A percentile compares a stretch with the other conserved stretches of the same genome.
These are phyloP conservation scores for Botrylloides violaceus DNA, from an alignment of 23 tunicate genomes.

Conservation along the genomic window DNA sequence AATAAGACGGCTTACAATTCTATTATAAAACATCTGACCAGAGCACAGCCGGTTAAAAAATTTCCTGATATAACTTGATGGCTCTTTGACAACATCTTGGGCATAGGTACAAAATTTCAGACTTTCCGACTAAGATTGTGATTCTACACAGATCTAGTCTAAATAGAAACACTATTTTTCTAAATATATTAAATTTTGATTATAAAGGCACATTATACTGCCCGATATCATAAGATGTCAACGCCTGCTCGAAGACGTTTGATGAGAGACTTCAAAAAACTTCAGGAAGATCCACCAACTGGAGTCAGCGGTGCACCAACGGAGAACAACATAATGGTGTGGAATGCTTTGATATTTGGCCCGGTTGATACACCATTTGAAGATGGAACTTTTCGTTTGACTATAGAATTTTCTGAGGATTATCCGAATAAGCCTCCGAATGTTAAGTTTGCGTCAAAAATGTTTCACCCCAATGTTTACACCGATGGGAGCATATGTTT, in stretches of 20 bases:
- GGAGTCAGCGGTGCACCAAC: slow-evolving; percentile 31
- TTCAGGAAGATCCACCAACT: slow-evolving; percentile 42
- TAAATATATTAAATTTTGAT: no score
- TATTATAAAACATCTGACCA: no score
- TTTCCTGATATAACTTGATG: no score
- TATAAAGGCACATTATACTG: no score
- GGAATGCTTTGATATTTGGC: slow-evolving; percentile 50
- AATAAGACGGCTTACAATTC: no score
- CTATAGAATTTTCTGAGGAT: slow-evolving; percentile 31
- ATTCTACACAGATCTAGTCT: no score
- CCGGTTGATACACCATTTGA: slow-evolving; percentile 43
- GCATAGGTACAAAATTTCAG: no score
- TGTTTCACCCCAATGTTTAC: slow-evolving; percentile 71
- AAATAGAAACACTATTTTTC: no score
- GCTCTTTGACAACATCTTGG: no score
- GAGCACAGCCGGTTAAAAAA: no score
- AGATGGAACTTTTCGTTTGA: slow-evolving; percentile 35
- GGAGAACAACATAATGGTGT: slow-evolving; percentile 36
- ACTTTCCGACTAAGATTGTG: no score
- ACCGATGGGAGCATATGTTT: slow-evolving; percentile 94
- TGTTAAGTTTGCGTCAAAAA: slow-evolving; percentile 29
- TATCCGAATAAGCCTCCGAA: slow-evolving; percentile 38
- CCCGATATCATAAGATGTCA: no score
- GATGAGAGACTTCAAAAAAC: slow-evolving; percentile 41
- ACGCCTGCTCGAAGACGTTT: slow-evolving; percentile 31